A percentile compares a stretch with the other conserved stretches of the same genome.
phyloP scores from a whole-genome alignment of 2,113 vertebrate species.

The Emydocephalus ijimae region DNA sequence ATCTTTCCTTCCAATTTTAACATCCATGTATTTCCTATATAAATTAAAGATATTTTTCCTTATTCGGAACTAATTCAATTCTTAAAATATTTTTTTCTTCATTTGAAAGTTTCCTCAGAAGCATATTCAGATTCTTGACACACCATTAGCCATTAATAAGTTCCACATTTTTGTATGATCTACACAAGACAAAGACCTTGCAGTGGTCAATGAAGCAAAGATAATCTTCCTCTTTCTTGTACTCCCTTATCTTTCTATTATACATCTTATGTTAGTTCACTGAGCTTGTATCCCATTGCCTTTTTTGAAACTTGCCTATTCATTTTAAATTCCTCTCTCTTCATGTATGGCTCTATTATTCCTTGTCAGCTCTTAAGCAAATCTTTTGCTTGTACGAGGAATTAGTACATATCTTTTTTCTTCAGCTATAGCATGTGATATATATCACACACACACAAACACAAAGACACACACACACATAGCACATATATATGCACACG shows the following conservation, averaged over 20 bases:
- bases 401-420: neutral
- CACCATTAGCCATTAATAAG: neutral
- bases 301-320: neutral
- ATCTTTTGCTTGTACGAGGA: neutral
- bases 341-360: neutral
- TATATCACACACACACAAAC: no score
- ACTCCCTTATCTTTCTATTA: neutral
- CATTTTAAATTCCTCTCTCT: neutral
- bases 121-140: neutral
- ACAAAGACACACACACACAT: no score
- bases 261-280: neutral
- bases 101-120: neutral
- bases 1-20: neutral
- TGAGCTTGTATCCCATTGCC: neutral
- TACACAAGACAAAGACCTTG: neutral
- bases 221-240: neutral
- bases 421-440: neutral
- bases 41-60: neutral
- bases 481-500: no score
- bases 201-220: neutral
- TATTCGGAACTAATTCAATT: neutral
- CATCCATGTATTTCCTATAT: neutral
- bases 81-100: neutral
- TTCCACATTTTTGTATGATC: neutral
- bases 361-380: neutral